Percentiles rank a stretch among this genome's conserved stretches.
phyloP scores from a whole-genome alignment of 1,140 invertebrate genomes.

The Leptinotarsa texana region DNA sequence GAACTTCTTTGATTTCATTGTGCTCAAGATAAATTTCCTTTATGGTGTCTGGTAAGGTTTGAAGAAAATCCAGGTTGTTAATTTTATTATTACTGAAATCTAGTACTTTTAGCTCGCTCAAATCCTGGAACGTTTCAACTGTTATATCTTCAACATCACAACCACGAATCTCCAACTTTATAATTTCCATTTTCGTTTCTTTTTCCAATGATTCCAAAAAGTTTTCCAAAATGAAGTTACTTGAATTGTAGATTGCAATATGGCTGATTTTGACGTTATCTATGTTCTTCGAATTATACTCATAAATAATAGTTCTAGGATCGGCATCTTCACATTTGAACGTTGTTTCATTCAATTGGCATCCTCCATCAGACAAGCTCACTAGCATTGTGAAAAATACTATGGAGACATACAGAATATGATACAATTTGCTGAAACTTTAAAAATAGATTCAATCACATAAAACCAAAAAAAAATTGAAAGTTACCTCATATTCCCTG shows the following conservation, averaged over 20 bases:
- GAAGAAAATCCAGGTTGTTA: neutral
- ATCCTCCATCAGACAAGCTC: neutral
- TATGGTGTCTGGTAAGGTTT: neutral
- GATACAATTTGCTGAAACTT: no score
- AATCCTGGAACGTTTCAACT: neutral
- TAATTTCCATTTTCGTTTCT: neutral
- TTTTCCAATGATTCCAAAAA: neutral
- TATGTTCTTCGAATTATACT: conserved; percentile 21
- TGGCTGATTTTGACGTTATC: neutral
- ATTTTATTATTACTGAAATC: conserved; percentile 17
- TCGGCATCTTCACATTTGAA: conserved; percentile 3
- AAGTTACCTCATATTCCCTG: no score
- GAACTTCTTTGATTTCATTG: neutral
- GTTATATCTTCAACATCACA: conserved; percentile 3
- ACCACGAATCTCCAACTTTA: neutral
- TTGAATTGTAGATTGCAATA: conserved; percentile 8
- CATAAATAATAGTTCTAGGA: neutral
- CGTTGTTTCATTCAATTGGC: neutral
- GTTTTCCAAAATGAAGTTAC: neutral
- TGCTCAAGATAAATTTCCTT: conserved; percentile 10
- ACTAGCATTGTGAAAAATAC: neutral
- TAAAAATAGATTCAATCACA: no score
- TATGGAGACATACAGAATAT: no score
- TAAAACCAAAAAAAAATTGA: no score
- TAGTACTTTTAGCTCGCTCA: neutral